Evolutionary conservation across 1,140 invertebrate species (phyloP), one percentile per base, ranked within the genome.

Genomic region (Zaprionus camerounensis): DNA sequence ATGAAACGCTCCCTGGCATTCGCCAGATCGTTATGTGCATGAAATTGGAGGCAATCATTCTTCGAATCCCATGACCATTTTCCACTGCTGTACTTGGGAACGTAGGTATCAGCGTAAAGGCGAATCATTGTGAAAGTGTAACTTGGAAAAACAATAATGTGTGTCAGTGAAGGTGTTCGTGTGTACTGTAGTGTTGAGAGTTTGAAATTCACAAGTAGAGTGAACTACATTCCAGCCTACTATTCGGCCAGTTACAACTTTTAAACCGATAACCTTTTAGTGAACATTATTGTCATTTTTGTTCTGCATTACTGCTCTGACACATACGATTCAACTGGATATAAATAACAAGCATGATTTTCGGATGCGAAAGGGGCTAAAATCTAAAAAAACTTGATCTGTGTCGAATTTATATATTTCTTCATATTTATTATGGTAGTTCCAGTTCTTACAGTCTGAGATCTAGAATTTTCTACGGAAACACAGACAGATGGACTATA

Each of bases 1-100:
- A 92, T 73, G 36, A 73, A 91, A 0, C 81, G 81, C 20, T 91
- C 83, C 31, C 62, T 69, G 6, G 49, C 49, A 34, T 80, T 13
- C 17, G 55, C 66, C 11, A 81, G 53, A 51, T 91, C 84, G 12
- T 82, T 75, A 13, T 72, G 56, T 0, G 78, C 63, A 17, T 88
- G 71, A 49, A 91, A 92, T 1, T 81, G 75, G 1, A 92, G 67
- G 12, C 59, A 28, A n/a, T 92, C 85, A 2, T 63, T 41, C 7
- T 76, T 68, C 1, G 76, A 26, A 49, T 88, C 76, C 88, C 85
- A 92, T 1, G 78, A 72, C 91, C 91, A 92, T 36, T 76, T 91
- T 3, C 91, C 91, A 63, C 80, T 91, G 9, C 68, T 38, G 28
- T 81, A 92, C 44, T 82, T 84, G 17, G 91, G 85, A 2, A 74